A percentile compares a stretch with the other conserved stretches of the same genome.
phyloP scores from a whole-genome alignment of 2,113 vertebrate species.

The Physeter macrocephalus region DNA sequence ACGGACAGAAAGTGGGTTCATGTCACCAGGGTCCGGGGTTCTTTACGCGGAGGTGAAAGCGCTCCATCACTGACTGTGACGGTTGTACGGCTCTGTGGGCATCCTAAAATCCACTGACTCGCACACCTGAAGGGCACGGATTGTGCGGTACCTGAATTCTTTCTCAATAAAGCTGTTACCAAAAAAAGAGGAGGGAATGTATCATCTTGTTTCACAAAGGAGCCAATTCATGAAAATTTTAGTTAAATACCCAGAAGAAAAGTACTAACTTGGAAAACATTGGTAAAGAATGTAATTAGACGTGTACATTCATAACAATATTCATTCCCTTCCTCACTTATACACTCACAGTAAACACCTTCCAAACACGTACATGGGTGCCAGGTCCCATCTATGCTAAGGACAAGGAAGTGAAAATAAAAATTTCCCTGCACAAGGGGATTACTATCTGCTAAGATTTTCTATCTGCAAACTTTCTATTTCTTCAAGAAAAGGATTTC shows the following conservation, averaged over 20 bases:
- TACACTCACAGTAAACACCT: not conserved
- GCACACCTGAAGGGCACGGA: not conserved
- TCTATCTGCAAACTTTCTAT: accelerated
- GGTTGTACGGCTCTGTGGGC: not conserved
- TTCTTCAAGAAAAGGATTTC: not conserved
- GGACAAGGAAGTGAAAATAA: not conserved
- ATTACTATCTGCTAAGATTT: not conserved
- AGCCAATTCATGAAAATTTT: not conserved
- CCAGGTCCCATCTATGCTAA: accelerated
- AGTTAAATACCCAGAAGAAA: not conserved
- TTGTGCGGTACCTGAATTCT: not conserved
- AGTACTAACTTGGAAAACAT: not conserved
- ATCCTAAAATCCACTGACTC: accelerated
- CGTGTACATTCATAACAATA: not conserved
- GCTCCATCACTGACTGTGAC: not conserved
- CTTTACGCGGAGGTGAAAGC: accelerated
- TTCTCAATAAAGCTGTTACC: not conserved
- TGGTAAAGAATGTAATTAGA: not conserved
- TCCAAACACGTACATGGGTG: accelerated
- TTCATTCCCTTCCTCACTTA: not conserved
- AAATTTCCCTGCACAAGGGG: no score
- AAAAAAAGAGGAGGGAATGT: not conserved
- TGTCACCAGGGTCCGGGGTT: not conserved
- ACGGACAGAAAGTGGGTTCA: accelerated
- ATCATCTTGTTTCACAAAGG: not conserved